Base-by-base conservation (phyloP, 2,888 invertebrate species). In the Nesidiocoris tenuis region DNA sequence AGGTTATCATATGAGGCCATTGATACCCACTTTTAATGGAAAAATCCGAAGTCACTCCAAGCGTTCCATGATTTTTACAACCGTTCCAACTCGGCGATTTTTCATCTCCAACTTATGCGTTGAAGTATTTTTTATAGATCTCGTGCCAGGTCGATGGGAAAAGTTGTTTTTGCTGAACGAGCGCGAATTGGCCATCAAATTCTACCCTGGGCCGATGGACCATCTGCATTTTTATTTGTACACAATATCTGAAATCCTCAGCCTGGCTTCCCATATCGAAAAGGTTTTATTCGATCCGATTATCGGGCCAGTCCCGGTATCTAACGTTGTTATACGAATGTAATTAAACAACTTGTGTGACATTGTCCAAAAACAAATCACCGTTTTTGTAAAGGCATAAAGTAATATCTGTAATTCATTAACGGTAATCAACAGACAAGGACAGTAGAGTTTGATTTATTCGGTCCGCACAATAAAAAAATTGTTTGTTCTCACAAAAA, bases 241-340 rank as follows among this genome's bases (percentile, higher is more conserved):
- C 17, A n/a, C 39, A n/a, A 63, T 72, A 19, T 61, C 61, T 18
- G 72, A 72, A 72, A 72, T 72, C 39, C 22, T 72, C 21, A 9
- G 18, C 1, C 25, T 72, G 61, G 25, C 72, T 16, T 39, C 61
- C 21, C 55, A 72, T 54, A 72, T 72, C 0, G 72, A 72, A 21
- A 54, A 63, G 1, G 54, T 21, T n/a, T 22, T 72, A 39, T 72
- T 72, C 23, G 16, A 54, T 0, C 72, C 72, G 9, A 72, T 72
- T 9, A 63, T 72, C 18, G 72, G 72, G 5, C 2, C 63, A 1
- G 63, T 61, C 54, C n/a, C 72, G 18, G 12, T 72, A 3, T 21
- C 56, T n/a, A 22, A 61, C 1, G 55, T 72, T 2, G 61, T 72
- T 23, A 23, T 21, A 54, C 22, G 72, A 17, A 63, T 72, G 1